Percentiles rank a stretch among this genome's conserved stretches.
These are phyloP conservation scores for Acrobasis consociella DNA, from an alignment of 2,888 invertebrate genomes.

Conservation along the genomic window DNA sequence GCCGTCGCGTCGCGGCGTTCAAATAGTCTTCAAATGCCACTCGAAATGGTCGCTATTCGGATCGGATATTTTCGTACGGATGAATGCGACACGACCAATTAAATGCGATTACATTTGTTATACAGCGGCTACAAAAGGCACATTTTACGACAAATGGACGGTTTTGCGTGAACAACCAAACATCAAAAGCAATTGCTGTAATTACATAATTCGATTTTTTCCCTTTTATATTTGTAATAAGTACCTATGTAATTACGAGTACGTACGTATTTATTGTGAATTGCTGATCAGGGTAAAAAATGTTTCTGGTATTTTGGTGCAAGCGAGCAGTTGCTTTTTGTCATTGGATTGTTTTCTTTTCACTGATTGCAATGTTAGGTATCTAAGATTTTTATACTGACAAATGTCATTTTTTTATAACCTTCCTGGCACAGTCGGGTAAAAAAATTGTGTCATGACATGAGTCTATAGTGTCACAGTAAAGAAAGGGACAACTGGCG, in stretches of 20 bases:
- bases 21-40: slow-evolving; percentile 14
- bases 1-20: slow-evolving; percentile 1
- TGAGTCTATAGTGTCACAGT: too few species aligned
- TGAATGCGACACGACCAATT: slow-evolving; percentile 59
- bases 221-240: slow-evolving; percentile 16
- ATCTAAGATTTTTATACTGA: too few species aligned
- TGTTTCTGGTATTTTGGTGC: too few species aligned
- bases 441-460: too few species aligned
- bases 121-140: slow-evolving; percentile 34
- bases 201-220: slow-evolving; percentile 47
- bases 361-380: too few species aligned
- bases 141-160: slow-evolving; percentile 36
- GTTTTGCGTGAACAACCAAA: slow-evolving; percentile 47
- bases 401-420: too few species aligned
- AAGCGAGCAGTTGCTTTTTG: too few species aligned
- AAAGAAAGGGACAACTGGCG: too few species aligned
- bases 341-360: too few species aligned
- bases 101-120: slow-evolving; percentile 58
- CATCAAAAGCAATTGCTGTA: slow-evolving; percentile 45
- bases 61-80: slow-evolving; percentile 32
- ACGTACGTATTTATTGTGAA: slow-evolving; percentile 2
- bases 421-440: too few species aligned
- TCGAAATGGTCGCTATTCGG: slow-evolving; percentile 21
- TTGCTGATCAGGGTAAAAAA: too few species aligned
- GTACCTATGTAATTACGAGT: background rate